A percentile compares a stretch with the other conserved stretches of the same genome.
Evolutionary conservation across 1,140 invertebrate species (phyloP).

Genomic region (Procambarus virginalis): DNA sequence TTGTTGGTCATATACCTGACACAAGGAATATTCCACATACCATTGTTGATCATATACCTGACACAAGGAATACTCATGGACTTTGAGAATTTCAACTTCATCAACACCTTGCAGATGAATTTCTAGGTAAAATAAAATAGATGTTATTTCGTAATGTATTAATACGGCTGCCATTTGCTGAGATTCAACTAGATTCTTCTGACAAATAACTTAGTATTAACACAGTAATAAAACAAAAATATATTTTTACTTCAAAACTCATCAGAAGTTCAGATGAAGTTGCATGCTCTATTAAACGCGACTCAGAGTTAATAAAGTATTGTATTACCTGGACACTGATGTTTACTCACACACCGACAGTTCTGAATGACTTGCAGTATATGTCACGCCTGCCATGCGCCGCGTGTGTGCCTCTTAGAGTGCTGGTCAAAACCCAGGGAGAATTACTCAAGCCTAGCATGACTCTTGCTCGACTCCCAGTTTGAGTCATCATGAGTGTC

Average conservation of each 20-base stretch:
- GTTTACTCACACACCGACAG: constrained; percentile 13
- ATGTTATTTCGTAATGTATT: too few relatives aligned
- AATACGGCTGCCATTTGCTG: too few relatives aligned
- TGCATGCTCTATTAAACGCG: neutral
- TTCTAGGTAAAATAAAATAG: neutral
- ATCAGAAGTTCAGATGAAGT: neutral
- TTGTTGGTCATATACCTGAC: neutral
- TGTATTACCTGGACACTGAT: constrained; percentile 16
- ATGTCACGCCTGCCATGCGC: constrained; percentile 25
- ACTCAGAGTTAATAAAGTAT: neutral
- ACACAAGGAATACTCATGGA: too few relatives aligned
- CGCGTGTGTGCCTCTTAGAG: neutral
- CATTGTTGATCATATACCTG: neutral
- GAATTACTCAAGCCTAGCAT: neutral
- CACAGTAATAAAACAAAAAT: neutral
- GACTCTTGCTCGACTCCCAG: neutral
- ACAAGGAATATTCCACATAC: neutral
- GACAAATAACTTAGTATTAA: neutral
- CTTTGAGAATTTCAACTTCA: neutral
- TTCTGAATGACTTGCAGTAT: constrained; percentile 23
- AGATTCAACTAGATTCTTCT: neutral
- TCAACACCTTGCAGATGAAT: neutral
- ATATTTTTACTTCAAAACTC: neutral
- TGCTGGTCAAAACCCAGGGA: neutral
- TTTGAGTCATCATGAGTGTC: constrained; percentile 1